These are phyloP conservation scores for Reticulitermes lucifugus DNA, from an alignment of 2,888 invertebrate species.

Conservation along the genomic window DNA sequence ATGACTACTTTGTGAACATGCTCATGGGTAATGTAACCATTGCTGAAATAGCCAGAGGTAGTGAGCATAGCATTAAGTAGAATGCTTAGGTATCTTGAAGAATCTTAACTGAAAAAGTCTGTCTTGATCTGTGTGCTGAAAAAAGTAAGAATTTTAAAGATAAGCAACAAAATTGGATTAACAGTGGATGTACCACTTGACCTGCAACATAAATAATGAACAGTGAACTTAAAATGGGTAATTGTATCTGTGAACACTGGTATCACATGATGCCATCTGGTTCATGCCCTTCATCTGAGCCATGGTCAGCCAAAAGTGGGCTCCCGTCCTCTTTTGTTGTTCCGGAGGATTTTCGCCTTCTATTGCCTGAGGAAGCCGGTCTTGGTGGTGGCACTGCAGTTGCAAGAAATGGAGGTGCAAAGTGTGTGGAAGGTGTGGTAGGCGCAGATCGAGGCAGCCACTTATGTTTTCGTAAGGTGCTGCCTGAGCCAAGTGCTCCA, in stretches of 20 bases:
- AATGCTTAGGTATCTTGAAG: too few species aligned
- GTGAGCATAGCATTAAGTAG: too few species aligned
- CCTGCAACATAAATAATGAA: too few species aligned
- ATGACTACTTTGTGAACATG: too few species aligned
- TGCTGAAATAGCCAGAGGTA: too few species aligned
- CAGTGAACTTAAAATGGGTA: not conserved
- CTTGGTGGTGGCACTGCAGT: conserved; percentile 59
- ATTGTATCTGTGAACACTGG: not conserved
- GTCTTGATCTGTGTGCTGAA: too few species aligned
- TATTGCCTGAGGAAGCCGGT: conserved; percentile 64
- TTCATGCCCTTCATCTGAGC: conserved; percentile 61
- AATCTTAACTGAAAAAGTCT: too few species aligned
- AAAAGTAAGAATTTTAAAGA: too few species aligned
- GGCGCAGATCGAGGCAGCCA: conserved; percentile 84
- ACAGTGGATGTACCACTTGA: too few species aligned
- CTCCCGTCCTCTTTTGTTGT: conserved; percentile 71
- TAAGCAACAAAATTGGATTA: too few species aligned
- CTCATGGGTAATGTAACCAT: too few species aligned
- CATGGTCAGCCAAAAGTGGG: conserved; percentile 71
- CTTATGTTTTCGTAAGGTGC: not conserved
- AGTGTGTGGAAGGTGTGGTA: conserved; percentile 79
- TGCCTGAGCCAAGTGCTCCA: conserved; percentile 23
- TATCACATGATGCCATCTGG: not conserved
- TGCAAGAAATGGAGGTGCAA: conserved; percentile 68
- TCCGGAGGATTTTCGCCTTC: conserved; percentile 63